A percentile compares a stretch with the other conserved stretches of the same genome.
phyloP scores from a whole-genome alignment of 2,888 invertebrate genomes.

The Latrodectus hesperus region DNA sequence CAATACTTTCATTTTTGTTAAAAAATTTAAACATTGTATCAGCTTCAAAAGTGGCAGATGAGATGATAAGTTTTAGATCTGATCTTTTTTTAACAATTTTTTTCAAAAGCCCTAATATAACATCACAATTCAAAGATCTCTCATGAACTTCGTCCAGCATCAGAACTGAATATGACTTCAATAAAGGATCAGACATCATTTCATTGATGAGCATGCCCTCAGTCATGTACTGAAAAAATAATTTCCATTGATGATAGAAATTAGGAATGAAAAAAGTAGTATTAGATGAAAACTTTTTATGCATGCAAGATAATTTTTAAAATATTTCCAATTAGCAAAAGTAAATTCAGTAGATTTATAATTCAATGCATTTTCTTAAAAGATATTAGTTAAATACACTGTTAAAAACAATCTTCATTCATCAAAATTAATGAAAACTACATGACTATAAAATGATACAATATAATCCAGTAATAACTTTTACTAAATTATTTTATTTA shows the following conservation, averaged over 20 bases:
- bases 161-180: slow-evolving; percentile 90
- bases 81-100: slow-evolving; percentile 90
- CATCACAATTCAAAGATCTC: slow-evolving; percentile 92
- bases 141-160: slow-evolving; percentile 98
- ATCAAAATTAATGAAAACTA: not conserved
- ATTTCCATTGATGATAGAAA: not conserved
- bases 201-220: slow-evolving; percentile 96
- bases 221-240: slow-evolving; percentile 86
- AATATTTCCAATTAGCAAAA: too few relatives aligned
- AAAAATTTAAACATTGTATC: slow-evolving; percentile 88
- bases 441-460: not conserved
- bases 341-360: too few relatives aligned
- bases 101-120: slow-evolving; percentile 92
- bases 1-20: slow-evolving; percentile 77
- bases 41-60: slow-evolving; percentile 97
- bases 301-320: not conserved
- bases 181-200: slow-evolving; percentile 94
- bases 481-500: not conserved
- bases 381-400: not conserved
- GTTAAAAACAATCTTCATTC: not conserved
- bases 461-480: not conserved
- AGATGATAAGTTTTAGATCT: slow-evolving; percentile 88
- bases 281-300: not conserved
- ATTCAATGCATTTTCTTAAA: too few relatives aligned
- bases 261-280: not conserved